These are phyloP conservation scores for Augochlorella aurata DNA, from an alignment of 2,888 invertebrate genomes.

Conservation along the genomic window DNA sequence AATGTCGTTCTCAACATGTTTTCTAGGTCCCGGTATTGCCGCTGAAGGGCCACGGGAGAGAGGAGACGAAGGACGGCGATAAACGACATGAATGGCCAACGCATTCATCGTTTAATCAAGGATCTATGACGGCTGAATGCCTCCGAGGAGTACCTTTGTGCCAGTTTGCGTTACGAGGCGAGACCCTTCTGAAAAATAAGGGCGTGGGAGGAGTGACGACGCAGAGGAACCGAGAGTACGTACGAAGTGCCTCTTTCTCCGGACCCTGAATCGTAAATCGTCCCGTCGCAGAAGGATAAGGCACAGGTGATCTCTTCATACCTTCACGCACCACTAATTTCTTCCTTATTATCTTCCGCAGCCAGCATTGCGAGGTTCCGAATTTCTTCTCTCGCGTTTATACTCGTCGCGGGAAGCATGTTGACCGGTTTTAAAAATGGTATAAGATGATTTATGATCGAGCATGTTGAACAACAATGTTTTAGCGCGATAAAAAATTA, in stretches of 20 bases:
- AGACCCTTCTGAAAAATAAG: constrained; percentile 61
- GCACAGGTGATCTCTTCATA: constrained; percentile 77
- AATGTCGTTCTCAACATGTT: constrained; percentile 77
- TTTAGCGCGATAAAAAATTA: too few species aligned
- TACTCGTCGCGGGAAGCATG: background rate
- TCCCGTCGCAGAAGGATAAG: constrained; percentile 26
- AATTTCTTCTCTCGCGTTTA: constrained; percentile 69
- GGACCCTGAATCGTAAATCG: constrained; percentile 14
- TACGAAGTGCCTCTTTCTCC: constrained; percentile 48
- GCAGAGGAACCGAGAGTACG: background rate
- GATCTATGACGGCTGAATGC: constrained; percentile 78
- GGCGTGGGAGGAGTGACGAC: constrained; percentile 67
- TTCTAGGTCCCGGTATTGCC: constrained; percentile 59
- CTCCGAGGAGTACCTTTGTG: constrained; percentile 73
- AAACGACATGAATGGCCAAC: constrained; percentile 56
- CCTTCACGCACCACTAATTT: constrained; percentile 79
- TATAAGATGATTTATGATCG: too few species aligned
- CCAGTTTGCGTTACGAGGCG: constrained; percentile 64
- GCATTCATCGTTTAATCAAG: constrained; percentile 80
- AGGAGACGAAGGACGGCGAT: constrained; percentile 37
- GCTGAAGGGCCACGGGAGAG: constrained; percentile 43
- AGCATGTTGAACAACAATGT: too few species aligned
- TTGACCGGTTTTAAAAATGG: too few species aligned
- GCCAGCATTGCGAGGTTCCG: constrained; percentile 62
- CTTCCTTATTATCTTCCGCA: constrained; percentile 73